A percentile compares a stretch with the other conserved stretches of the same genome.
Evolutionary conservation across 1,140 invertebrate species (phyloP).

Genomic region (Drosophila mayri): DNA sequence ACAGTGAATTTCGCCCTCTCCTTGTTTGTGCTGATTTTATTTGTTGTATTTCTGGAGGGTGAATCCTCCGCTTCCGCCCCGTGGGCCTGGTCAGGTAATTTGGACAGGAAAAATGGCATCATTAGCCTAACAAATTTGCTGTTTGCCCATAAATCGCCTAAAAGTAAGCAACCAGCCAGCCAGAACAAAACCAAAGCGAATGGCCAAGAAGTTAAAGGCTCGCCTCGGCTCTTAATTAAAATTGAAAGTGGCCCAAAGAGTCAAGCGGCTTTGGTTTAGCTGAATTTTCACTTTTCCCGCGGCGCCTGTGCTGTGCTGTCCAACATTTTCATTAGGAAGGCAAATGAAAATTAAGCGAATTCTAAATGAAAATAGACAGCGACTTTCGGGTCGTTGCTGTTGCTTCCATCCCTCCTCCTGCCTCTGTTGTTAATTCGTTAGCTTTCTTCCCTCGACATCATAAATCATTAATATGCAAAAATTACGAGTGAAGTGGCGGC

Average conservation of each 20-base stretch:
- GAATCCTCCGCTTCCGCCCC: conserved; percentile 36
- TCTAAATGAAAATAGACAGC: conserved; percentile 75
- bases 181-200: not conserved
- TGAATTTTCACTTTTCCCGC: conserved; percentile 47
- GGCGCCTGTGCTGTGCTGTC: conserved; percentile 7
- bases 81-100: conserved; percentile 68
- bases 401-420: not conserved
- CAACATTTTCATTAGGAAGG: conserved; percentile 69
- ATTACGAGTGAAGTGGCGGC: conserved; percentile 20
- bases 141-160: conserved; percentile 64
- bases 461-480: conserved; percentile 79
- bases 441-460: conserved; percentile 34
- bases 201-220: conserved; percentile 16
- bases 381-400: conserved; percentile 25
- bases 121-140: conserved; percentile 78
- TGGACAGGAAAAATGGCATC: conserved; percentile 77
- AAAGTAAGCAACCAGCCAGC: conserved; percentile 47
- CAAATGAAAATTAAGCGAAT: conserved; percentile 76
- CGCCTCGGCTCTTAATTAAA: conserved; percentile 69
- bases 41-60: conserved; percentile 16
- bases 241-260: conserved; percentile 64
- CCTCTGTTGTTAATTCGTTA: conserved; percentile 44
- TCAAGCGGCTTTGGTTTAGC: conserved; percentile 24
- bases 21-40: conserved; percentile 34
- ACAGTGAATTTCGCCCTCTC: not conserved